Evolutionary conservation across 2,888 invertebrate species (phyloP), one percentile per base, ranked within the genome.

Genomic region (Dorcus parallelipipedus): DNA sequence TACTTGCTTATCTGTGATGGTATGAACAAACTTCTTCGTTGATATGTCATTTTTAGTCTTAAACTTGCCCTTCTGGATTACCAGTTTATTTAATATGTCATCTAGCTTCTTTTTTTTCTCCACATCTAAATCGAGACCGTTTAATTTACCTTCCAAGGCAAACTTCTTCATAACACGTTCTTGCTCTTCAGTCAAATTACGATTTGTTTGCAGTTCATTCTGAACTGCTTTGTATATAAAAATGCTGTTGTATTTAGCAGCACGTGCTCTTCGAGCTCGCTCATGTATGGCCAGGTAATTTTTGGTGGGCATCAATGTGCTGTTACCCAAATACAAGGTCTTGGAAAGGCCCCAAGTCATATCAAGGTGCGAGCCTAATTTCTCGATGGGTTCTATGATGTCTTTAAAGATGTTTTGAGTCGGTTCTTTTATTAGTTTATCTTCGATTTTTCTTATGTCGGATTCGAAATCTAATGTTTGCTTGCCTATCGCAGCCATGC

Each of bases 281-380:
- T 90, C 87, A 69, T 93, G 91, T 63, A 95, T 88, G 69, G 89
- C 85, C 67, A 89, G 78, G 70, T 92, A 94, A 49, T 84, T 86
- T 68, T 88, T 88, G 3, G 89, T 87, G 0, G 93, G 91, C 86
- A 94, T 91, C 9, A 89, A 73, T 0, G 87, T 86, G 69, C 88
- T 88, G 71, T 91, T 90, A 4, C 91, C 90, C 51, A 91, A 79
- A 72, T 91, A 93, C 9, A 96, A 76, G 3, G 91, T 87, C 77
- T 94, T 95, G 0, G 93, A 88, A 67, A 94, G 83, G 8, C 93
- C 92, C 93, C 93, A 95, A 3, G 92, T 92, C 50, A 88, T 84
- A 72, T 93, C 91, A 49, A 97, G 77, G 8, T 90, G 88, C 1
- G 84, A 82, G 38, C 87, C 86, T 1, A 88, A 75, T 67, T 84